Base-by-base conservation (phyloP, 2,888 invertebrate species). In the Netelia melanura region DNA sequence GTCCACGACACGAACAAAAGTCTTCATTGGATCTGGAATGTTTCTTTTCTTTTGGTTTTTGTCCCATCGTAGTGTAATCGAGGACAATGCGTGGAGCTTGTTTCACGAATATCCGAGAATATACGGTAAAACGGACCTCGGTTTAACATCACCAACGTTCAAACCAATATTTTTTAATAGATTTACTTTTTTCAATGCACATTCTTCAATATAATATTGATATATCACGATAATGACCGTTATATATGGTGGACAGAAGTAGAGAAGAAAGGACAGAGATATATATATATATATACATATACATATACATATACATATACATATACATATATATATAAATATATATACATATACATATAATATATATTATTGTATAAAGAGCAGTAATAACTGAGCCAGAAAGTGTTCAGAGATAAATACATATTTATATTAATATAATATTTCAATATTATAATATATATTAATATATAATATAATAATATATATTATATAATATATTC, bases 371-470 rank as follows among this genome's bases (percentile, higher is more conserved):
- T 68, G 75, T 79, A 67, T 72, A 81, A 61, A 84, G 78, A 86
- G 81, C 79, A 82, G 72, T 82, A 84, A 72, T 64, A 85, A 84
- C 58, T 48, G 80, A 86, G 80, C 76, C 25, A 78, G 67, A 83
- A 85, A 86, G 82, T 84, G 81, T 75, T 78, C 81, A 62, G 71
- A 84, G 71, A 90, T 89, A 90, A 89, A 90, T 89, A 89, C 83
- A 88, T 88, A 87, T 89, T 78, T 86, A 83, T 82, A 78, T 82
- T 71, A 72, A 86, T 80, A 87, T 87, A 17, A 17, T 17, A 17
- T 17, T 17, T 17, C 0, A 17, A 17, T 17, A 17, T 17, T 17
- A 17, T 17, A 17, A 90, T 83, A 88, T 88, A 87, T 90, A 81
- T 86, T 17, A 17, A 17, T 17, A 17, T 17, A 17, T 17, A 17